Conservation (phyloP, 2,888 invertebrate species). For the Amiota mariae region DNA sequence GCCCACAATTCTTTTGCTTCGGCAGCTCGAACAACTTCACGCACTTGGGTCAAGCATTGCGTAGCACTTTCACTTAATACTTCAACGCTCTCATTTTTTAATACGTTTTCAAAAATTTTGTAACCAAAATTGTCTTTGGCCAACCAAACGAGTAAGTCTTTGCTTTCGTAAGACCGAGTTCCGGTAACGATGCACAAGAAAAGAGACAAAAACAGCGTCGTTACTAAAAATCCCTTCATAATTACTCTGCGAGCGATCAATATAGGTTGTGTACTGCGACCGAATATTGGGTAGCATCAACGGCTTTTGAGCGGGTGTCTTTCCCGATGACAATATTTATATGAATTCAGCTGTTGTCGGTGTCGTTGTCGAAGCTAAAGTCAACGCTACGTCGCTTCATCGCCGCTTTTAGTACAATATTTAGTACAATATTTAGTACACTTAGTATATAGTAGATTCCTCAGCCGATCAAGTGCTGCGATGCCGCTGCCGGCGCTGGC, state of each 20-base stretch:
- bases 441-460: not conserved
- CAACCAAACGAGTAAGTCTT: constrained; percentile 46
- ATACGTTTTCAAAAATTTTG: constrained; percentile 50
- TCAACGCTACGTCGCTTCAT: not conserved
- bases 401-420: not conserved
- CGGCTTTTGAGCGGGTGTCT: constrained; percentile 15
- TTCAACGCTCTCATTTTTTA: constrained; percentile 16
- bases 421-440: not conserved
- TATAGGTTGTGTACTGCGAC: constrained; percentile 2
- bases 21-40: constrained; percentile 44
- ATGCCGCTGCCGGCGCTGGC: no score
- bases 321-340: constrained; percentile 27
- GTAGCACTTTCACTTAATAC: constrained; percentile 30
- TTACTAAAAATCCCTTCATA: not conserved
- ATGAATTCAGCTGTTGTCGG: not conserved
- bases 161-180: not conserved
- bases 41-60: constrained; percentile 46
- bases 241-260: not conserved
- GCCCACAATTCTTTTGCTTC: constrained; percentile 46
- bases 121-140: constrained; percentile 56
- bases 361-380: not conserved
- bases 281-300: constrained; percentile 2
- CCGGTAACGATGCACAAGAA: not conserved
- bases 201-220: not conserved
- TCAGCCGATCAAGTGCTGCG: not conserved